phyloP scores from a whole-genome alignment of 2,113 vertebrate species.

The Lasiurus borealis region DNA sequence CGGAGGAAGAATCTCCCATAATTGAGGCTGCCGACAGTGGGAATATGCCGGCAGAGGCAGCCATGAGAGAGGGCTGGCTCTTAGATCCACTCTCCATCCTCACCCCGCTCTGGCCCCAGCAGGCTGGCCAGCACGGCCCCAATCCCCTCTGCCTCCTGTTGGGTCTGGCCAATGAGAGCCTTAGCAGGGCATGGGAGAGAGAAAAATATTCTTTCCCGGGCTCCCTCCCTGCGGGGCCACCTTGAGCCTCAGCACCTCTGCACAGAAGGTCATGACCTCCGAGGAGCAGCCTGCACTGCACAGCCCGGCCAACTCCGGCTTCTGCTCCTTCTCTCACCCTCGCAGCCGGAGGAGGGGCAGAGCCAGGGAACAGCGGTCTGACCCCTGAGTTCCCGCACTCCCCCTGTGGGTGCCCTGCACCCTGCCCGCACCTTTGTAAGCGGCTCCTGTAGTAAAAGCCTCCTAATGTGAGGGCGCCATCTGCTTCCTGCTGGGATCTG shows the following conservation, averaged over 20 bases:
- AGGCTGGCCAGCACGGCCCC: background rate
- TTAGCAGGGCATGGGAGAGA: background rate
- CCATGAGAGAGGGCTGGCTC: accelerated
- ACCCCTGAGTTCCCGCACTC: background rate
- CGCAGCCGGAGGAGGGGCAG: accelerated
- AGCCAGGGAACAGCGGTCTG: background rate
- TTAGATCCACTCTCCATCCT: background rate
- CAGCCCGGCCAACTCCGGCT: background rate
- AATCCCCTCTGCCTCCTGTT: background rate
- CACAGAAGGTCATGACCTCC: background rate
- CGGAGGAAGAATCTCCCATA: background rate
- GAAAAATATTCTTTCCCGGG: background rate
- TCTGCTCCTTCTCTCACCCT: background rate
- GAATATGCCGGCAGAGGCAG: background rate
- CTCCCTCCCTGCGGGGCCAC: background rate
- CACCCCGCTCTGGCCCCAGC: background rate
- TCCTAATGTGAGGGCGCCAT: background rate
- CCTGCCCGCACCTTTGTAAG: background rate
- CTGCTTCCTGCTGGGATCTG: constrained; percentile 49
- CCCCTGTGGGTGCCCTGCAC: background rate
- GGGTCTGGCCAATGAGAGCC: background rate
- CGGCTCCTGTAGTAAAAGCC: constrained; percentile 11
- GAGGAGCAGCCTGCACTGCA: background rate
- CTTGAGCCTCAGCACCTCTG: background rate
- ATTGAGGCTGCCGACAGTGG: accelerated